These are phyloP conservation scores for Chloebia gouldiae DNA, from an alignment of 2,113 vertebrate species.

Conservation along the genomic window DNA sequence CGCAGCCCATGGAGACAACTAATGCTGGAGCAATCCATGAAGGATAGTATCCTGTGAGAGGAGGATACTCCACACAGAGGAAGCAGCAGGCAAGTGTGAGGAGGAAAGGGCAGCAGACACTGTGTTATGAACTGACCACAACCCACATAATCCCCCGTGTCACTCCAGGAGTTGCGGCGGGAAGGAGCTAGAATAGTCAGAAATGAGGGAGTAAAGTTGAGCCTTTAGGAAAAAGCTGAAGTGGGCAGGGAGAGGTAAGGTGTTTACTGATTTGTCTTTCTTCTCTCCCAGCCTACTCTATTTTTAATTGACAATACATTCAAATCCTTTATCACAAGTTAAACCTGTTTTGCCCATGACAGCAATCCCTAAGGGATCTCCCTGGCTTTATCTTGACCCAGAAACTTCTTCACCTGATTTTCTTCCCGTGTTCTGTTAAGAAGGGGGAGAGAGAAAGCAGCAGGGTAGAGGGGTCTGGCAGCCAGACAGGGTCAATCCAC, in stretches of 20 bases:
- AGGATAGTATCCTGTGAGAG: neutral
- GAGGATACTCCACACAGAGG: neutral
- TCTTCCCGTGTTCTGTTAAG: neutral
- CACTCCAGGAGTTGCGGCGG: accelerated
- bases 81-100: neutral
- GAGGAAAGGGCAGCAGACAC: neutral
- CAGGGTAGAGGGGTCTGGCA: neutral
- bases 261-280: neutral
- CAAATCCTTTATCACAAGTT: neutral
- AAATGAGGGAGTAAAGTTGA: neutral
- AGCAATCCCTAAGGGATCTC: neutral
- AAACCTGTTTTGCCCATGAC: neutral
- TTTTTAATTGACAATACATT: neutral
- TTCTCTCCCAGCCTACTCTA: neutral
- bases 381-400: neutral
- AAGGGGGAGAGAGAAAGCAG: neutral
- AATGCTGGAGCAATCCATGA: neutral
- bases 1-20: neutral
- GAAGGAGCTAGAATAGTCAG: neutral
- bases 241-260: neutral
- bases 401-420: neutral
- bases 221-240: neutral
- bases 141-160: neutral
- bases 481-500: neutral
- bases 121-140: neutral